phyloP scores from a whole-genome alignment of 2,888 invertebrate genomes.

The Cerceris rybyensis region DNA sequence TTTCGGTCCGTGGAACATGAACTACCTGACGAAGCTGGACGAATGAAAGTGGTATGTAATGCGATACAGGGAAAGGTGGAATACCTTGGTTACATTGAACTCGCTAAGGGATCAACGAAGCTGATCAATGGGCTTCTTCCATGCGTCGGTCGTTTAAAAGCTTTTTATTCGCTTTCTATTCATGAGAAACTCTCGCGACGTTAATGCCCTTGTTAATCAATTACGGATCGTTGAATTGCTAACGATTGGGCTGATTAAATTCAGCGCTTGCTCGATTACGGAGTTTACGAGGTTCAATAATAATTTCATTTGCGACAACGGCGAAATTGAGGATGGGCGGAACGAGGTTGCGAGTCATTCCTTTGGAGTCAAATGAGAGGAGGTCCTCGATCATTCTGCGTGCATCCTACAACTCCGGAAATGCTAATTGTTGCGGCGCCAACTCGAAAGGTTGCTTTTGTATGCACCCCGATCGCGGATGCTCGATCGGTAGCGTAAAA shows the following conservation, averaged over 20 bases:
- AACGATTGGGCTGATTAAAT: neutral
- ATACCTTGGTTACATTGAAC: constrained; percentile 48
- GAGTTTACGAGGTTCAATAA: no score
- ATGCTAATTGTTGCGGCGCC: no score
- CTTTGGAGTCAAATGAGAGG: no score
- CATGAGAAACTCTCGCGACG: neutral
- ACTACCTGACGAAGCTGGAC: constrained; percentile 51
- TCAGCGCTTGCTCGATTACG: neutral
- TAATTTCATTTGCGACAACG: no score
- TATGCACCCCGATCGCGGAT: no score
- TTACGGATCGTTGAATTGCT: neutral
- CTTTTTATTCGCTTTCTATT: neutral
- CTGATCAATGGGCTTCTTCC: constrained; percentile 39
- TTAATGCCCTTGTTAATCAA: neutral
- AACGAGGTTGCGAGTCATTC: no score
- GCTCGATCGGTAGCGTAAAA: no score
- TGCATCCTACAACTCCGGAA: no score
- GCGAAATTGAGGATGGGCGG: no score
- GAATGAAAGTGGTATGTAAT: constrained; percentile 60
- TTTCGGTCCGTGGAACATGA: constrained; percentile 39
- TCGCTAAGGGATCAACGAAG: constrained; percentile 35
- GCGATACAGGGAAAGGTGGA: constrained; percentile 59
- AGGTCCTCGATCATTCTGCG: no score
- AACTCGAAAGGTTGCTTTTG: no score
- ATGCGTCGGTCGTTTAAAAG: neutral